Base-by-base conservation (phyloP, 2,113 vertebrate genomes). In the Prietella phreatophila region DNA sequence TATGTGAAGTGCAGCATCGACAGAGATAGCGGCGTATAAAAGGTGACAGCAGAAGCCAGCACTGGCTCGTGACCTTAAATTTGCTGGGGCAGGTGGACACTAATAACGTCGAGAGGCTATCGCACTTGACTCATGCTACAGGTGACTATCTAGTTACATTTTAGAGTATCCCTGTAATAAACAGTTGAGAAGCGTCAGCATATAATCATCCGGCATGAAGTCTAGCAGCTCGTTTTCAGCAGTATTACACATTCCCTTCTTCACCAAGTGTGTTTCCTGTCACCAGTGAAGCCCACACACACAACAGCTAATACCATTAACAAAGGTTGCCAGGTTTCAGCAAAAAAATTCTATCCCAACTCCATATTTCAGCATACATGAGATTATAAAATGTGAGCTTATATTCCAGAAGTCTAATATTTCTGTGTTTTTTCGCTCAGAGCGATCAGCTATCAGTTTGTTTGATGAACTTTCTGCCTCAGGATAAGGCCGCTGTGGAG, bases 401-500 rank as follows among this genome's bases (percentile, higher is more conserved):
- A 42, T 86, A 55, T 55, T 86, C 61, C 33, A 27, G 50, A 53
- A 58, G 14, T 82, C 47, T 25, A 53, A 82, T 71, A 42, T 81
- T 65, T 27, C 50, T 71, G 30, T 58, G 33, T 27, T 36, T 82
- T 53, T 67, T 86, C 50, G 63, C 22, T 80, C 4, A 5, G 61
- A 67, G 42, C 42, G 7, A 50, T 53, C 60, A 56, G 50, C 22
- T 63, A 10, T 69, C 60, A 6, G 33, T 55, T 27, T 42, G 85
- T 47, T 33, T 39, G 78, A 50, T 69, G 63, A 82, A 82, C 61
- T 55, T 81, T 30, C 19, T 20, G 76, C 78, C 53, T 82, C 14
- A 58, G 76, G 85, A 86, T 86, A 67, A 86, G 27, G 76, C 47
- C 19, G 25, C 85, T 55, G 47, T 42, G 13, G 76, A 56, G 85